Evolutionary conservation across 2,113 vertebrate genomes (phyloP).

Genomic region (Capricornis sumatraensis): DNA sequence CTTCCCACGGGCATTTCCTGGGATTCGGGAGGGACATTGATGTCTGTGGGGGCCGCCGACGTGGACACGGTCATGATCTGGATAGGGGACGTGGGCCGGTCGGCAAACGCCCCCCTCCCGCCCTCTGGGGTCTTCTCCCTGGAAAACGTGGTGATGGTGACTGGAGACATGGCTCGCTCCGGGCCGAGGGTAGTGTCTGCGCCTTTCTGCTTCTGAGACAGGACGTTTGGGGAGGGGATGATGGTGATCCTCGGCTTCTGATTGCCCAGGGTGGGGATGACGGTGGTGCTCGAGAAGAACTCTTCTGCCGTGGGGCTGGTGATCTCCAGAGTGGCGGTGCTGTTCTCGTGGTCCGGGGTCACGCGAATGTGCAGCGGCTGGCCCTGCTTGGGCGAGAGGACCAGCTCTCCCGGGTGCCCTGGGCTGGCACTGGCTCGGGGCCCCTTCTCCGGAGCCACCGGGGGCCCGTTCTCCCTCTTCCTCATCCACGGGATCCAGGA

Average conservation of each 20-base stretch:
- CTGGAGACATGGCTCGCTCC: slow-evolving; percentile 88
- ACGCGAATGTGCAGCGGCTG: slow-evolving; percentile 95
- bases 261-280: slow-evolving; percentile 93
- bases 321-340: slow-evolving; percentile 95
- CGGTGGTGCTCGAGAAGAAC: slow-evolving; percentile 94
- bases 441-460: slow-evolving; percentile 80
- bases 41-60: slow-evolving; percentile 82
- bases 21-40: slow-evolving; percentile 79
- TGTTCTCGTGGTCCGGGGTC: slow-evolving; percentile 90
- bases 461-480: slow-evolving; percentile 84
- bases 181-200: slow-evolving; percentile 75
- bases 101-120: slow-evolving; percentile 68
- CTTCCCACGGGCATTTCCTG: slow-evolving; percentile 84
- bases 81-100: slow-evolving; percentile 86
- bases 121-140: slow-evolving; percentile 87
- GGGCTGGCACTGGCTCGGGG: slow-evolving; percentile 73
- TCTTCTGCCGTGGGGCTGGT: slow-evolving; percentile 92
- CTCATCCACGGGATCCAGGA: slow-evolving; percentile 95
- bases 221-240: slow-evolving; percentile 86
- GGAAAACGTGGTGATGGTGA: slow-evolving; percentile 94
- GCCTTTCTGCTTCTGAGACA: slow-evolving; percentile 80
- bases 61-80: slow-evolving; percentile 94
- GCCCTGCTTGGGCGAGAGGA: slow-evolving; percentile 88
- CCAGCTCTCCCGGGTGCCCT: slow-evolving; percentile 80
- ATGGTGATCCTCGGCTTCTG: slow-evolving; percentile 96